Evolutionary conservation across 2,113 vertebrate genomes (phyloP), one percentile per base, ranked within the genome.

Genomic region (Gavia stellata): DNA sequence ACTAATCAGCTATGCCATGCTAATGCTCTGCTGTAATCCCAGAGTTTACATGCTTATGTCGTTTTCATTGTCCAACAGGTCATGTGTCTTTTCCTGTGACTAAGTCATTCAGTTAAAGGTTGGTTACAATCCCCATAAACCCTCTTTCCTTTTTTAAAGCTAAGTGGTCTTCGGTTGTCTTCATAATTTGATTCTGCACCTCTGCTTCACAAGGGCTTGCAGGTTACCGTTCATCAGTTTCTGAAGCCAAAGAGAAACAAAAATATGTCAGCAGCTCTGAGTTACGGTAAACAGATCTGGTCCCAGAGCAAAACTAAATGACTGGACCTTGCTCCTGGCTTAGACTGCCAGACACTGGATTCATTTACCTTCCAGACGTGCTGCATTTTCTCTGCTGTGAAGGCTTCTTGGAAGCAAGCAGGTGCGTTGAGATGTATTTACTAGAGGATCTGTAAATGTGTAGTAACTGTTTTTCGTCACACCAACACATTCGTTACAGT

Each of bases 161-260:
- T 49, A 52, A 59, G 56, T 44, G 72, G 62, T 59, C 47, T 71
- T 55, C 3, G 8, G 4, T 61, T 74, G 61, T 65, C 81, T 59
- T 33, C 26, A 4, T 50, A 21, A 79, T 66, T 80, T 4, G 17
- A 38, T 66, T 29, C 66, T 49, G 75, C 70, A 66, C 80, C 84
- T 78, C 83, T 42, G 33, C 74, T 62, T 68, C 70, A 11, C 44
- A 1, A 61, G 59, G 49, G 83, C 75, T 58, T 63, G 40, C 55
- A 36, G 80, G 93, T 78, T 75, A 25, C 73, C 49, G 53, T 80
- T 90, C 83, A 58, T 81, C 86, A 85, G 59, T 26, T 63, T 29
- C 53, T 73, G 90, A n/a, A 91, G 84, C 80, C 92, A 81, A 59
- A 77, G 49, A 90, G 87, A 93, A 91, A 94, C 78, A 85, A 88